Base-by-base conservation (phyloP, 2,888 invertebrate species). In the Harpalus rufipes region DNA sequence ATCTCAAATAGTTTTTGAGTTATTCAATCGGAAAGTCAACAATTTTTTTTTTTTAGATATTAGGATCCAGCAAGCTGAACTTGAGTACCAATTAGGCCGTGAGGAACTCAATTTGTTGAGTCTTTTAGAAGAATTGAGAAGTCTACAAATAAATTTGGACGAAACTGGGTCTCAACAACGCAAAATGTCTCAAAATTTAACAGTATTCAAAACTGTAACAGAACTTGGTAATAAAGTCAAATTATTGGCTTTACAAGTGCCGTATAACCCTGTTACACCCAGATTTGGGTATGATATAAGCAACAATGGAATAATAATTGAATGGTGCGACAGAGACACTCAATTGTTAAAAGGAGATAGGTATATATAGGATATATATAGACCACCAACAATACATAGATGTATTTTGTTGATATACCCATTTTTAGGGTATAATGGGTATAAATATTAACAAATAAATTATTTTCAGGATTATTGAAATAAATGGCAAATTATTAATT, bases 91-190 rank as follows among this genome's bases (percentile, higher is more conserved):
- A 90, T 92, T 97, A 87, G 97, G 97, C 0, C 93, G 97, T 68
- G 97, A 97, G 91, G 97, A 97, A 91, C 91, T 97, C 87, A 97
- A 97, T 91, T 93, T 97, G 89, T 91, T 97, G 87, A 96, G 96
- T 72, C 93, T 97, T 88, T 93, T 96, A 86, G 97, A 97, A 92
- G 97, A 97, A 91, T 95, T 95, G 84, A 93, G 96, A 84, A 95
- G 96, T 78, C 92, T 97, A 18, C 95, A 95, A 89, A 92, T 95
- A n/a, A 94, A 95, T 85, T 92, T 97, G 86, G 96, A 97, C 88
- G 95, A 96, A 6, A 63, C 68, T 14, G 41, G 32, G 7, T 10
- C 7, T 68, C 68, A 25, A 7, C 32, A 41, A 10, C 2, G 39
- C 1, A 63, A 63, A 51, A 14, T 16, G 18, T 18, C 16, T 25